Evolutionary conservation across 2,888 invertebrate genomes (phyloP), one percentile per base, ranked within the genome.

Genomic region (Drosophila limbata): DNA sequence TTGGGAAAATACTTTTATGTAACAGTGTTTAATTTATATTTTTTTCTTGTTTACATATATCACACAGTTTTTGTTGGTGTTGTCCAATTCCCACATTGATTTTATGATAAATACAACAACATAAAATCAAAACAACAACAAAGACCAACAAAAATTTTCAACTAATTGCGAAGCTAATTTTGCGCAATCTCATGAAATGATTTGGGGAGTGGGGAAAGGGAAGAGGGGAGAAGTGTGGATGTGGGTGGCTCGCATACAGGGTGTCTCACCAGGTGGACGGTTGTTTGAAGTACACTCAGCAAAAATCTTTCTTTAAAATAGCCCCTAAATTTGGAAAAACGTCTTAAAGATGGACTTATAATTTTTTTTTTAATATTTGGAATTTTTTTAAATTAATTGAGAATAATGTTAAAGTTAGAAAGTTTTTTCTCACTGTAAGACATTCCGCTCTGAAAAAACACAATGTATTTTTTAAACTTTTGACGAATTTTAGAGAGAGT

Each of bases 111-210:
- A 59, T 59, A 65, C 52, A 40, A 57, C 68, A 67, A 68, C 48
- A 73, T 52, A 31, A 62, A 77, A 73, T 69, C 77, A 74, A 73
- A 70, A 59, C 69, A 71, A 67, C 67, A 70, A 77, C 70, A 69
- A 37, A 56, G 25, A 52, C 65, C 66, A 69, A 77, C 61, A 64
- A 51, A 79, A 88, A 77, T 86, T 77, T 85, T 79, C 71, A 81
- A 80, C 79, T 81, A 84, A 89, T 89, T 90, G 82, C 84, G 79
- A 69, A 82, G 72, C 77, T 77, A 84, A 81, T 80, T 80, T 79
- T 73, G 52, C 80, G 78, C 78, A 79, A 79, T 76, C 67, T 73
- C 73, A 73, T 56, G 59, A 66, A 78, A 68, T 74, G 47, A 59
- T 45, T 52, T 33, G 21, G n/a, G n/a, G n/a, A 70, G 62, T n/a